These are phyloP conservation scores for Sanderia malayensis DNA, from an alignment of 30 jellyfish, hydroid and myxozoan genomes.

Conservation along the genomic window DNA sequence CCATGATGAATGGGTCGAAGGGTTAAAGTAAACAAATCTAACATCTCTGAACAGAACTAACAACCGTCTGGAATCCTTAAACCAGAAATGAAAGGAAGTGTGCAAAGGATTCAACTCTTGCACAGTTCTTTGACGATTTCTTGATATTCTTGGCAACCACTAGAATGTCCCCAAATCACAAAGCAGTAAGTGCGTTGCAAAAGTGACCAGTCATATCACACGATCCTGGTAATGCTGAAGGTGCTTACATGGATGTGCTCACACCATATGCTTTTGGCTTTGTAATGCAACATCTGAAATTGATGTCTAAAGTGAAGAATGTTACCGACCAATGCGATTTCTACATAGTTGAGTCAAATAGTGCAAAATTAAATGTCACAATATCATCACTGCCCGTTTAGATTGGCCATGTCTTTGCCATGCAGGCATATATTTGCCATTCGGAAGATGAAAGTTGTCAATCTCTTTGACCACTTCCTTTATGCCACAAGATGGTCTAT, in stretches of 20 bases:
- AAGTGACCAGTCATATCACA: background rate
- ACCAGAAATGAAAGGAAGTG: background rate
- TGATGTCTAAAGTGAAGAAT: background rate
- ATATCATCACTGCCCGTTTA: background rate
- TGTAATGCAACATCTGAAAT: background rate
- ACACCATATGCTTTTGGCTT: background rate
- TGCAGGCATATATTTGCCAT: background rate
- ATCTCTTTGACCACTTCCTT: background rate
- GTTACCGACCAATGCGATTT: background rate
- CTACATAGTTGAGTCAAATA: background rate
- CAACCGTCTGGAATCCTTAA: background rate
- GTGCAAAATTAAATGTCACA: background rate
- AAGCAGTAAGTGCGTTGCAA: background rate
- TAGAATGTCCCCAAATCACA: background rate
- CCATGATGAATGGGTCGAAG: background rate
- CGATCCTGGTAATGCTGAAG: background rate
- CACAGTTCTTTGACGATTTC: background rate
- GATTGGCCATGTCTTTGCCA: conserved; percentile 1
- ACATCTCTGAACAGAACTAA: background rate
- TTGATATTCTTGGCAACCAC: background rate
- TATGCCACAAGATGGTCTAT: background rate
- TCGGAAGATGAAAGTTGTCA: background rate
- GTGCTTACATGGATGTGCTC: background rate
- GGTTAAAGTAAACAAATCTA: background rate
- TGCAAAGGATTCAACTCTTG: background rate